A percentile compares a stretch with the other conserved stretches of the same genome.
phyloP scores from a whole-genome alignment of 2,888 invertebrate species.

The Aphidius colemani region DNA sequence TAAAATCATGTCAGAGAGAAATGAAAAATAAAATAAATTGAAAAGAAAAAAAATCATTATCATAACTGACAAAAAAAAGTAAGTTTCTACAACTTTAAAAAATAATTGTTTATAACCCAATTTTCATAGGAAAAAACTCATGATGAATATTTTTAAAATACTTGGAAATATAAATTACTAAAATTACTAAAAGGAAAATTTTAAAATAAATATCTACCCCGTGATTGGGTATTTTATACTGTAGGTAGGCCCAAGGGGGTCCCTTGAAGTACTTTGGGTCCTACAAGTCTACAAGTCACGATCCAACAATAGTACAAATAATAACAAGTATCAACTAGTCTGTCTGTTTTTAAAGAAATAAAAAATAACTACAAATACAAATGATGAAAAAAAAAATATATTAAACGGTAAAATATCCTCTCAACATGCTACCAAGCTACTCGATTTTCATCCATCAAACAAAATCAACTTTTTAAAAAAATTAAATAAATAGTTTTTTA shows the following conservation, averaged over 20 bases:
- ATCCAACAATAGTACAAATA: constrained; percentile 60
- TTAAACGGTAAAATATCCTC: constrained; percentile 43
- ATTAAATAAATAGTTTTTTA: neutral
- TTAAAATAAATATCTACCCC: too few relatives aligned
- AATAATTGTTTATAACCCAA: too few relatives aligned
- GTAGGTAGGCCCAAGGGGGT: constrained; percentile 46
- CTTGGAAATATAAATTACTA: too few relatives aligned
- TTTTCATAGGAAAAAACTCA: too few relatives aligned
- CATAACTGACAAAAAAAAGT: neutral
- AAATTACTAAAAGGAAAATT: too few relatives aligned
- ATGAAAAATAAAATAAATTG: too few relatives aligned
- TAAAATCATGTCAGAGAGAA: neutral
- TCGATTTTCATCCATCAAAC: constrained; percentile 41
- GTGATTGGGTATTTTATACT: constrained; percentile 48
- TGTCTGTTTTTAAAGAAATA: constrained; percentile 3
- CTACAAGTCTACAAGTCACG: constrained; percentile 55
- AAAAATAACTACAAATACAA: neutral
- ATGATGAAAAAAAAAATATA: neutral
- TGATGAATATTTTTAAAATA: too few relatives aligned
- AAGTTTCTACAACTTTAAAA: neutral
- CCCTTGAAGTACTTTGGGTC: constrained; percentile 39
- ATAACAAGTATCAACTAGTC: constrained; percentile 48
- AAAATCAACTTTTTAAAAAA: neutral
- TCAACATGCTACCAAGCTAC: constrained; percentile 47
- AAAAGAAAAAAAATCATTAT: neutral